Evolutionary conservation across 2,888 invertebrate species (phyloP).

Genomic region (Hoplodrina blanda): DNA sequence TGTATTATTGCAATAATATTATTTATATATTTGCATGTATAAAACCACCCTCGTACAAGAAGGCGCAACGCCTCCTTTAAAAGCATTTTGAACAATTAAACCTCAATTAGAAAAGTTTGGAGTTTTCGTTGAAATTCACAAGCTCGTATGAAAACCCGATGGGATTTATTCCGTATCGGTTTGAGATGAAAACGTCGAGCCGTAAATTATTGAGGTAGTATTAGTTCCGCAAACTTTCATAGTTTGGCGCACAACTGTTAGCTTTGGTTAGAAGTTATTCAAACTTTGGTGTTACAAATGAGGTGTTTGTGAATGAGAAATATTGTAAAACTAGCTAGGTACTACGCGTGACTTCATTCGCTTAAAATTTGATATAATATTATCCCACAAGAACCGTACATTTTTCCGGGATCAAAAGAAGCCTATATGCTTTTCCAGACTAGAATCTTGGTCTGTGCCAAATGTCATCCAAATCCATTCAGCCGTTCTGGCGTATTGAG

Average conservation of each 20-base stretch:
- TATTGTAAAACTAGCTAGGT: too few relatives aligned
- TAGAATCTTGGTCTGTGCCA: too few relatives aligned
- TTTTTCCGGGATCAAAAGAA: too few relatives aligned
- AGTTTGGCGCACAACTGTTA: slow-evolving; percentile 10
- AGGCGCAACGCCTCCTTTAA: slow-evolving; percentile 4
- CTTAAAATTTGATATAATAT: too few relatives aligned
- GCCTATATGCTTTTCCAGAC: too few relatives aligned
- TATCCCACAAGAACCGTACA: too few relatives aligned
- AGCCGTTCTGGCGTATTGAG: too few relatives aligned
- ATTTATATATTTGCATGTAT: too few relatives aligned
- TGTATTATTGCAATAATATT: too few relatives aligned
- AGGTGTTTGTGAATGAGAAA: not conserved
- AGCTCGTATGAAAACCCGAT: slow-evolving; percentile 18
- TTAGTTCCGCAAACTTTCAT: slow-evolving; percentile 4
- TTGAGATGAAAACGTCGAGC: slow-evolving; percentile 7
- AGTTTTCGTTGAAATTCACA: slow-evolving; percentile 22
- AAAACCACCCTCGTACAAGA: not conserved
- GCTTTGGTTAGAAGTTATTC: not conserved
- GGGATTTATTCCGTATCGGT: slow-evolving; percentile 16
- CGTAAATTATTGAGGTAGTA: slow-evolving; percentile 20
- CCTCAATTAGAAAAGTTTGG: slow-evolving; percentile 50
- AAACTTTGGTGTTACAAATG: not conserved
- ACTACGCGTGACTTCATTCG: too few relatives aligned
- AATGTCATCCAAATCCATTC: too few relatives aligned
- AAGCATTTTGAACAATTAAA: slow-evolving; percentile 27